Percentiles rank a stretch among this genome's conserved stretches.
phyloP scores from a whole-genome alignment of 2,888 invertebrate genomes.

The Bruchidius siliquastri region DNA sequence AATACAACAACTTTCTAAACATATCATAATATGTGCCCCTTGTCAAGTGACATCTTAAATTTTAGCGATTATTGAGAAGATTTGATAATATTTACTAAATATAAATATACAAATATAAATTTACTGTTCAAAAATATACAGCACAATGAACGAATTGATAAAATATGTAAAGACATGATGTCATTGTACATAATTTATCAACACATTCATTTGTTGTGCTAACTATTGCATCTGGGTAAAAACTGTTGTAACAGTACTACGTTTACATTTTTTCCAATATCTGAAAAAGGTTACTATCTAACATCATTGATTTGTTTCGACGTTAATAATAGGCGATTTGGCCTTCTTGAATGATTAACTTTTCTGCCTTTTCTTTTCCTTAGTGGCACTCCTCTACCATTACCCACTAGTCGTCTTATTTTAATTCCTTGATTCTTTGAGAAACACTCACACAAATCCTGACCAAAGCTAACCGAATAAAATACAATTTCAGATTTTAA shows the following conservation, averaged over 20 bases:
- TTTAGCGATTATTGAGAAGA: constrained; percentile 48
- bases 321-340: too few relatives aligned
- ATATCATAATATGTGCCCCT: constrained; percentile 77
- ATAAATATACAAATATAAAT: constrained; percentile 45
- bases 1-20: constrained; percentile 69
- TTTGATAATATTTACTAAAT: constrained; percentile 50
- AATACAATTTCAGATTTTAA: too few relatives aligned
- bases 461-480: too few relatives aligned
- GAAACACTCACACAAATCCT: too few relatives aligned
- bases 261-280: neutral
- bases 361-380: too few relatives aligned
- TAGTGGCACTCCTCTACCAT: too few relatives aligned
- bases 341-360: too few relatives aligned
- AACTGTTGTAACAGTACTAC: neutral
- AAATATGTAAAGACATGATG: neutral
- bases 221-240: neutral
- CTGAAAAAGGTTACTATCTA: too few relatives aligned
- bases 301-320: too few relatives aligned
- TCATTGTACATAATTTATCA: neutral
- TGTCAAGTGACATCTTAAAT: constrained; percentile 58
- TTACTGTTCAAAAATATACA: constrained; percentile 9
- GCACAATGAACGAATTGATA: neutral
- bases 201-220: neutral
- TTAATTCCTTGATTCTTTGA: too few relatives aligned
- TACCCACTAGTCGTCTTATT: too few relatives aligned